A percentile compares a stretch with the other conserved stretches of the same genome.
Evolutionary conservation across 2,888 invertebrate species (phyloP).

Genomic region (Anodontia alba): DNA sequence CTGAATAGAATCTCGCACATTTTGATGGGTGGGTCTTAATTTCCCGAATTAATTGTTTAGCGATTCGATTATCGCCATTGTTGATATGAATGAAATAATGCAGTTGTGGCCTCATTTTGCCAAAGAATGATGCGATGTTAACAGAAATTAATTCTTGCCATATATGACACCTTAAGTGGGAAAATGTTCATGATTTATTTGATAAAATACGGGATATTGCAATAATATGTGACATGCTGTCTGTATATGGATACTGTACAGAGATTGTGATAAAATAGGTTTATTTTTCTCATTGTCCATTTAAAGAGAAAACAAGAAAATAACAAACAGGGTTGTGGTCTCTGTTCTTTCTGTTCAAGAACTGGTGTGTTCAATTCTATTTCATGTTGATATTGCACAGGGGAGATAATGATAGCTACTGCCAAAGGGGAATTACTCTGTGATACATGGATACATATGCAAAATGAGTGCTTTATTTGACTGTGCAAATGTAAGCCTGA

Average conservation of each 20-base stretch:
- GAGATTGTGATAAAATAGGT: neutral
- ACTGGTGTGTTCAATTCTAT: neutral
- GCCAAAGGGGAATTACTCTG: conserved; percentile 26
- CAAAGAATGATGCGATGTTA: neutral
- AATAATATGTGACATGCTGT: neutral
- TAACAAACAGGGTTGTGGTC: conserved; percentile 4
- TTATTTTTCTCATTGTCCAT: neutral
- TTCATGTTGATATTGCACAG: neutral
- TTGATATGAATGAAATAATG: too few relatives aligned
- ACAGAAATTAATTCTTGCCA: conserved; percentile 3
- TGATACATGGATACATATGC: conserved; percentile 23
- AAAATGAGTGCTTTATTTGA: conserved; percentile 19
- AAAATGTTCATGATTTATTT: neutral
- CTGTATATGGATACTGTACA: neutral
- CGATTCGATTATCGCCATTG: too few relatives aligned
- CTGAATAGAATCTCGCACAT: neutral
- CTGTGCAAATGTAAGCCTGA: conserved; percentile 15
- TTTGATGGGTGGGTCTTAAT: neutral
- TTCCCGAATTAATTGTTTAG: neutral
- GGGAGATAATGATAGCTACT: neutral
- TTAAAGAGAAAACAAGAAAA: neutral
- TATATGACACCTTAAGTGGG: neutral
- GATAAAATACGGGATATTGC: conserved; percentile 15
- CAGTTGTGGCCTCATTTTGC: too few relatives aligned
- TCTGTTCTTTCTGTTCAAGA: neutral